A percentile compares a stretch with the other conserved stretches of the same genome.
These are phyloP conservation scores for Tapera naevia DNA, from an alignment of 2,797 vertebrate species.

Conservation along the genomic window DNA sequence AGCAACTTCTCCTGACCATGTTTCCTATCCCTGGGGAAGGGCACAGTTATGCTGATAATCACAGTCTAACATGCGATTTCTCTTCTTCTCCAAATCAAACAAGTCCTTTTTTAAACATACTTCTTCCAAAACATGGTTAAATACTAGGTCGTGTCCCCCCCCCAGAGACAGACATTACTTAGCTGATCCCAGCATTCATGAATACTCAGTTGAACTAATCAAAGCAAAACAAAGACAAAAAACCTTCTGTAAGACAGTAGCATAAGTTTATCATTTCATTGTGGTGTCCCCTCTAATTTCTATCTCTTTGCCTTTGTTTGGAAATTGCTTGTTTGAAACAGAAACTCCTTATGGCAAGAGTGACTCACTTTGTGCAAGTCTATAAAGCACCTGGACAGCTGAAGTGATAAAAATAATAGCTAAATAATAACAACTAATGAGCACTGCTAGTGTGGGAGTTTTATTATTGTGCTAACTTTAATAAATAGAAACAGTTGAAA, in stretches of 20 bases:
- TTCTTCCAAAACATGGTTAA: conserved; percentile 15
- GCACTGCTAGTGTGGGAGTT: not conserved
- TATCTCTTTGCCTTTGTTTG: not conserved
- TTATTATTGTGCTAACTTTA: not conserved
- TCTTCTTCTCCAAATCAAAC: conserved; percentile 17
- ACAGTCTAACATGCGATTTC: conserved; percentile 51
- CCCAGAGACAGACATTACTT: not conserved
- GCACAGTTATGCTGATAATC: conserved; percentile 56
- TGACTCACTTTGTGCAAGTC: not conserved
- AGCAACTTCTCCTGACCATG: conserved; percentile 35
- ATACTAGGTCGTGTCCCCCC: no score
- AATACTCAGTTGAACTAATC: not conserved
- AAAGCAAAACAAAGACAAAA: not conserved
- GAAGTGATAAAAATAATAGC: not conserved
- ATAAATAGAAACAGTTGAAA: not conserved
- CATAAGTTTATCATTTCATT: not conserved
- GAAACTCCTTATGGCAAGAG: not conserved
- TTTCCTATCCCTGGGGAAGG: conserved; percentile 42
- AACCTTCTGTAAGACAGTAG: not conserved
- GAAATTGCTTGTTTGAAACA: not conserved
- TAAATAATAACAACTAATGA: not conserved
- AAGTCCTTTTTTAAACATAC: conserved; percentile 6
- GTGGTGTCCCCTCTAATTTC: not conserved
- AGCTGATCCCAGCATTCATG: not conserved
- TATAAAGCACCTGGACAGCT: not conserved